These are phyloP conservation scores for Enoplosus armatus DNA, from an alignment of 2,797 vertebrate species.

Conservation along the genomic window DNA sequence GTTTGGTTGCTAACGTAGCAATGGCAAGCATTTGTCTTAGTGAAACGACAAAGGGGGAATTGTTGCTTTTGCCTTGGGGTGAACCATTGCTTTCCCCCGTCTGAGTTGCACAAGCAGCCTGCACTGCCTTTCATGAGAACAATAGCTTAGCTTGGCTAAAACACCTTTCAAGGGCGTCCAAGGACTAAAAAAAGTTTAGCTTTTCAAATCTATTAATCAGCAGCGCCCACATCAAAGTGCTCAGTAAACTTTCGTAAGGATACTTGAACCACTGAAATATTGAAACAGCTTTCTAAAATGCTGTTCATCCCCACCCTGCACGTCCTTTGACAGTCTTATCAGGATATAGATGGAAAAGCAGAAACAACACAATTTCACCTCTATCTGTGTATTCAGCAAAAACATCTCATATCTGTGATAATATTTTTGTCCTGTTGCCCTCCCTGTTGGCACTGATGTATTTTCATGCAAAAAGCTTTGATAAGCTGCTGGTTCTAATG, in stretches of 20 bases:
- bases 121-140: slow-evolving; percentile 64
- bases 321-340: slow-evolving; percentile 72
- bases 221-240: slow-evolving; percentile 62
- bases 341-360: slow-evolving; percentile 58
- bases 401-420: slow-evolving; percentile 72
- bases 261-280: slow-evolving; percentile 56
- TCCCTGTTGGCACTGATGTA: slow-evolving; percentile 63
- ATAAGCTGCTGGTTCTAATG: slow-evolving; percentile 67
- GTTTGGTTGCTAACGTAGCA: slow-evolving; percentile 57
- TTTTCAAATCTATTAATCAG: slow-evolving; percentile 68
- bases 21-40: slow-evolving; percentile 68
- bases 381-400: slow-evolving; percentile 75
- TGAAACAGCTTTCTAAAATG: slow-evolving; percentile 59
- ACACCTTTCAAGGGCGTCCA: slow-evolving; percentile 73
- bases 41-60: slow-evolving; percentile 73
- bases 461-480: slow-evolving; percentile 70
- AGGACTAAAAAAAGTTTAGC: slow-evolving; percentile 47
- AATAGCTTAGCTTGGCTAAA: slow-evolving; percentile 62
- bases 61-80: slow-evolving; percentile 73
- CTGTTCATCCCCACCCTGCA: slow-evolving; percentile 37
- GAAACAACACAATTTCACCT: slow-evolving; percentile 72
- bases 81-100: slow-evolving; percentile 67
- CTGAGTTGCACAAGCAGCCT: slow-evolving; percentile 60
- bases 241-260: slow-evolving; percentile 49
- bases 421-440: slow-evolving; percentile 67